Percentiles rank a stretch among this genome's conserved stretches.
Evolutionary conservation across 2,113 vertebrate species (phyloP).

Genomic region (Sebastes schlegelii): DNA sequence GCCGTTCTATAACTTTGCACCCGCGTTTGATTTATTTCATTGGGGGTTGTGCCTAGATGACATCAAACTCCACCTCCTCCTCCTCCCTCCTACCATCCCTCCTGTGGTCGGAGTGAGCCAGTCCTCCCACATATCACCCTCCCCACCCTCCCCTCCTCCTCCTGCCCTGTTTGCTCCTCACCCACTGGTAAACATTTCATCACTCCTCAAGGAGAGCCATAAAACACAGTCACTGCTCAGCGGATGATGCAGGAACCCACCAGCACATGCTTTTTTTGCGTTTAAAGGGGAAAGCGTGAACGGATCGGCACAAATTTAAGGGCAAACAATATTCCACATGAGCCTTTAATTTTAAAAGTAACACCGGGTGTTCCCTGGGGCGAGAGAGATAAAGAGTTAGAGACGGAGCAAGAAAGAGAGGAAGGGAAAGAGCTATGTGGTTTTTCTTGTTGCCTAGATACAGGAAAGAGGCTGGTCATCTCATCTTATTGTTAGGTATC

Average conservation of each 20-base stretch:
- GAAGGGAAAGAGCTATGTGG: conserved; percentile 42
- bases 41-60: conserved; percentile 53
- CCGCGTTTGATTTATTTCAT: conserved; percentile 66
- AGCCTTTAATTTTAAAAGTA: conserved; percentile 52
- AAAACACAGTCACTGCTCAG: conserved; percentile 54
- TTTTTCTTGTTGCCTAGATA: conserved; percentile 82
- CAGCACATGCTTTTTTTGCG: background rate
- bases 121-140: conserved; percentile 53
- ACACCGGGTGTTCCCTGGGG: conserved; percentile 46
- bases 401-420: conserved; percentile 37
- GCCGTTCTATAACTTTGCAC: conserved; percentile 46
- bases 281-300: conserved; percentile 39
- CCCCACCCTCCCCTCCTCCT: conserved; percentile 8
- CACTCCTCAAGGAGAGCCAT: conserved; percentile 78
- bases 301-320: background rate
- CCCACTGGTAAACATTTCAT: conserved; percentile 78
- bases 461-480: conserved; percentile 46
- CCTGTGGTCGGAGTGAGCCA: conserved; percentile 39
- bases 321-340: background rate
- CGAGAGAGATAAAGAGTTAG: conserved; percentile 33
- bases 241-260: conserved; percentile 43
- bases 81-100: conserved; percentile 25
- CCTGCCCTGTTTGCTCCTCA: conserved; percentile 60
- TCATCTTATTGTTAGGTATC: conserved; percentile 50
- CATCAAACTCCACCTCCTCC: conserved; percentile 62